A percentile compares a stretch with the other conserved stretches of the same genome.
Conservation (phyloP, 2,888 invertebrate species). For the Cheilosia urbana region DNA sequence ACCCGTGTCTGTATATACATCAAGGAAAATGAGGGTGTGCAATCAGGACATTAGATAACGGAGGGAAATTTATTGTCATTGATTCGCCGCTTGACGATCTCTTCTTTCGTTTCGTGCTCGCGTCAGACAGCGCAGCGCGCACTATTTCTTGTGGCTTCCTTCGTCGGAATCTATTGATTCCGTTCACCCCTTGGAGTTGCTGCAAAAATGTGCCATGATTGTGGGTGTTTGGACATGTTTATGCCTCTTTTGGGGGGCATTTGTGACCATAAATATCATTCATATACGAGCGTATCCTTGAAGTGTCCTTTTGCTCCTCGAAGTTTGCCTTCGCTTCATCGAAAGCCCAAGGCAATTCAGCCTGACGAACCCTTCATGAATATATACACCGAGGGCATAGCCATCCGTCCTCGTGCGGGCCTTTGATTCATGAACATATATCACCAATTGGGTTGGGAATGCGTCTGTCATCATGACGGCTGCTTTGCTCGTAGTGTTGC, state of each 20-base stretch:
- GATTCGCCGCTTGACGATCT: slow-evolving; percentile 75
- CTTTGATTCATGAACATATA: slow-evolving; percentile 71
- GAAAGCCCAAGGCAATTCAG: slow-evolving; percentile 62
- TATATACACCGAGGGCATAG: not conserved
- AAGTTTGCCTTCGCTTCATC: not conserved
- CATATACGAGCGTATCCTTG: slow-evolving; percentile 73
- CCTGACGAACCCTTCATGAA: slow-evolving; percentile 72
- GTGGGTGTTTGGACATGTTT: slow-evolving; percentile 60
- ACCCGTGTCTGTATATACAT: slow-evolving; percentile 59
- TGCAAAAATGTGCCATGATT: slow-evolving; percentile 26
- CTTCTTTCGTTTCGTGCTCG: slow-evolving; percentile 35
- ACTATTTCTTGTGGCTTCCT: slow-evolving; percentile 63
- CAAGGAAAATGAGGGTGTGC: slow-evolving; percentile 75
- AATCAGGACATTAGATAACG: slow-evolving; percentile 76
- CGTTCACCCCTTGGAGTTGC: slow-evolving; percentile 30
- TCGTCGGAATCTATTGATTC: slow-evolving; percentile 61
- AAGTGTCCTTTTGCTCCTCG: slow-evolving; percentile 56
- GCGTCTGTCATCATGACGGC: slow-evolving; percentile 73
- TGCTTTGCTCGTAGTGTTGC: slow-evolving; percentile 40
- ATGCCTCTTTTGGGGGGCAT: slow-evolving; percentile 76
- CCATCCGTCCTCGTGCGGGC: slow-evolving; percentile 50
- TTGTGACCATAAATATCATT: slow-evolving; percentile 75
- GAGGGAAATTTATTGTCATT: slow-evolving; percentile 75
- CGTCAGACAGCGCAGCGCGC: slow-evolving; percentile 25
- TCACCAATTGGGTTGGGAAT: slow-evolving; percentile 68